Base-by-base conservation (phyloP, 2,888 invertebrate genomes). In the Drosophila algonquin region DNA sequence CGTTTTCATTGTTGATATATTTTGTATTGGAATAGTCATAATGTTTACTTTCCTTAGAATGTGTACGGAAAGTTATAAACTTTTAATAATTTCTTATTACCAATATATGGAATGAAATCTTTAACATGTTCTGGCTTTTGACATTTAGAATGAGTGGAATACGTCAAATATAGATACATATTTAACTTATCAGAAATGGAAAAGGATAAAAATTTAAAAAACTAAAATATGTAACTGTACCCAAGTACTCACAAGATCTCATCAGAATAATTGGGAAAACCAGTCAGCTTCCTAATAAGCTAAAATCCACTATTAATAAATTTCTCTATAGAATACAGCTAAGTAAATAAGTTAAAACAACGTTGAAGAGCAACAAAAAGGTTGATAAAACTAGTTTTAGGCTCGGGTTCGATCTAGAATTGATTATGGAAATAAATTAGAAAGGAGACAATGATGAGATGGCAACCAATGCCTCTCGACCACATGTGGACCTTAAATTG, bases 401-500 rank as follows among this genome's bases (percentile, higher is more conserved):
- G 56, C 44, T 27, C 10, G 14, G 30, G 56, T 16, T 48, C 16
- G 46, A 59, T 51, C 45, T 48, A 45, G 57, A 53, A 45, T 54
- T 57, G 74, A 82, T 85, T 87, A 83, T 87, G 63, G 45, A 71
- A 60, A 70, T 56, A 72, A 72, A 82, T 82, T 82, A 87, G 82
- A 82, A 87, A 87, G 82, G 82, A 81, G 71, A 83, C 74, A 75
- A 67, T 59, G 64, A 59, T 73, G 65, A 64, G 70, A 76, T 75
- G 77, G 75, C 80, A 52, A 18, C 21, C 46, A 63, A 68, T 63
- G 72, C 2, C 5, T 63, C 14, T 24, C 16, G 14, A 52, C 47
- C 35, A 48, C 30, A 18, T 40, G 45, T 24, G 40, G 50, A 30
- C 67, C 67, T 68, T 67, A 67, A 87, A 79, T 76, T 82, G 71